Base-by-base conservation (phyloP, 2,888 invertebrate species). In the Habrosyne pyritoides region DNA sequence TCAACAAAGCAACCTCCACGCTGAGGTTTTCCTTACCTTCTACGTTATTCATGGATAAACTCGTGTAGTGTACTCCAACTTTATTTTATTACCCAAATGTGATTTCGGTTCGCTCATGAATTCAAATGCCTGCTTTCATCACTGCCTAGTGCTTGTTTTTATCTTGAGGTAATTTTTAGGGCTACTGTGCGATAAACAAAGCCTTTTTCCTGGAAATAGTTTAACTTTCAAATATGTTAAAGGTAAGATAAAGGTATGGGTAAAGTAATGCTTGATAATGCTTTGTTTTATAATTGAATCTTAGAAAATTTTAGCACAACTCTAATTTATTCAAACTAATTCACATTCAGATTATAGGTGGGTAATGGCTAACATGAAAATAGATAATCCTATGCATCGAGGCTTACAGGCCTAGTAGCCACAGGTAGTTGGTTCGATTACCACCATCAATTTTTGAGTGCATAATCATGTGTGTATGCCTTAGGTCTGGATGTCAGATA, bases 61-160 rank as follows among this genome's bases (percentile, higher is more conserved):
- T 42, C 42, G 42, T 18, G 21, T 50, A 18, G 49, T 49, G 50
- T 50, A 18, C 50, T 51, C 54, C 46, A 55, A 50, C 60, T 68
- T 72, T 68, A 72, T 71, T 71, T 72, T 71, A 71, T 66, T 62
- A 66, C 68, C 54, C 63, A 67, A 64, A 72, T 70, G 50, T 30
- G 62, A 57, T 73, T 73, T 79, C 70, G 67, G 67, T 64, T 70
- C 67, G 69, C 73, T 83, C 77, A 79, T 81, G 83, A 83, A 83
- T 80, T 77, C 70, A 71, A 81, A 82, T 81, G 71, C 67, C 70
- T 71, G 61, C 71, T 71, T 73, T 70, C 73, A 77, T 77, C 76
- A 81, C 79, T 75, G 75, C 64, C 60, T 57, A 3, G 14, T 42
- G 7, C 18, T 52, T 56, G 59, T 52, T 61, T 66, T 57, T 64